phyloP scores from a whole-genome alignment of 2,797 vertebrate species.

The Sebastes hubbsi region DNA sequence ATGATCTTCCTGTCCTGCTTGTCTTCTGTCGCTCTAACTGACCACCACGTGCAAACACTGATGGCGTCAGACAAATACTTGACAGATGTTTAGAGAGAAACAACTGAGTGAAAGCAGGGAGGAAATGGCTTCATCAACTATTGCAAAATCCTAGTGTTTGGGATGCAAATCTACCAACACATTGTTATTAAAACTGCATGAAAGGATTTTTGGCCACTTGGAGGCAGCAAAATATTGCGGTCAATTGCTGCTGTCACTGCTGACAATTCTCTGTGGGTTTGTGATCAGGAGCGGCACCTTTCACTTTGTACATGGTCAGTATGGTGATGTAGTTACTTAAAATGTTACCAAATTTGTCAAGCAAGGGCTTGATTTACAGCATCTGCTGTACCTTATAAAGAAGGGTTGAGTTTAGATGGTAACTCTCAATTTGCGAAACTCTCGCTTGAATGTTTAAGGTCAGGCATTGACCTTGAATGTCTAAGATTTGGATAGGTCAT shows the following conservation, averaged over 20 bases:
- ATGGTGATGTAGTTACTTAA: not conserved
- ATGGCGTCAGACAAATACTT: not conserved
- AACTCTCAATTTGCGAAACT: not conserved
- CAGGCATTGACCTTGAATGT: not conserved
- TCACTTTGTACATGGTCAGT: not conserved
- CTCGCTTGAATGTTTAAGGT: not conserved
- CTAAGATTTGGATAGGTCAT: not conserved
- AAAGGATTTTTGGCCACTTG: not conserved
- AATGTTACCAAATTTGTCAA: not conserved
- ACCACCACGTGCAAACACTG: constrained; percentile 18
- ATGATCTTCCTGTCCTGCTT: constrained; percentile 21
- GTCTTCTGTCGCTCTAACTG: constrained; percentile 10
- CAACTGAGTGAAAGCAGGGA: not conserved
- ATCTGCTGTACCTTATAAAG: not conserved
- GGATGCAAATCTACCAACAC: not conserved
- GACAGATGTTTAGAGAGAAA: constrained; percentile 33
- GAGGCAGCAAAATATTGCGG: not conserved
- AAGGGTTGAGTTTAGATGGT: not conserved
- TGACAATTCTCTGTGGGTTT: not conserved
- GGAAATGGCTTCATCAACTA: not conserved
- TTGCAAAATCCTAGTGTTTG: not conserved
- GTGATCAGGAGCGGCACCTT: not conserved
- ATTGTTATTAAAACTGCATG: not conserved
- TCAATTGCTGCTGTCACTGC: too few species aligned
- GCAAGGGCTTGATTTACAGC: not conserved